Evolutionary conservation across 2,797 vertebrate genomes (phyloP).

Genomic region (Gastrophryne carolinensis): DNA sequence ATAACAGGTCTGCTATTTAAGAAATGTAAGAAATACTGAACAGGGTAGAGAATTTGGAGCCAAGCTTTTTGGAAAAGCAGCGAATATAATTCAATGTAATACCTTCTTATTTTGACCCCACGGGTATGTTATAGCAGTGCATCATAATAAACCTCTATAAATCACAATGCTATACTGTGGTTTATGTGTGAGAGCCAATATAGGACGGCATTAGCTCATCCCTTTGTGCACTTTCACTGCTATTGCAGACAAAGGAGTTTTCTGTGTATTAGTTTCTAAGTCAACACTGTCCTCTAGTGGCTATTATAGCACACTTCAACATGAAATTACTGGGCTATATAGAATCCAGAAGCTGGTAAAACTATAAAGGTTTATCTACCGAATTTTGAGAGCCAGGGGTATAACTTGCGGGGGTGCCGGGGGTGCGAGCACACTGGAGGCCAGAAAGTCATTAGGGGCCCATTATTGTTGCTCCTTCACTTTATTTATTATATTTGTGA

Average conservation of each 20-base stretch:
- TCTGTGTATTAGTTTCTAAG: constrained; percentile 17
- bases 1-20: no score
- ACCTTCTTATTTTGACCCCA: constrained; percentile 60
- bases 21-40: no score
- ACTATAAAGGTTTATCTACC: no score
- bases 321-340: no score
- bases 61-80: constrained; percentile 53
- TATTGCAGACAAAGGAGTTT: constrained; percentile 46
- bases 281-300: constrained; percentile 58
- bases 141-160: constrained; percentile 63
- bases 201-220: constrained; percentile 60
- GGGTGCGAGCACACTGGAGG: no score
- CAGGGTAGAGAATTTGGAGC: constrained; percentile 46
- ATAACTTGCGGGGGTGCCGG: no score
- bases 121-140: constrained; percentile 63
- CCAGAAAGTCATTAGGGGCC: no score
- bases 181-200: constrained; percentile 62
- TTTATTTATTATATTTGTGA: no score
- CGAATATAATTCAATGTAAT: constrained; percentile 63
- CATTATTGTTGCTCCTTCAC: no score
- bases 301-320: not conserved
- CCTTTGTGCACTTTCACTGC: constrained; percentile 51
- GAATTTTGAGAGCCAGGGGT: no score
- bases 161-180: constrained; percentile 55
- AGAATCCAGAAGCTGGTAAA: no score